phyloP scores from a whole-genome alignment of 2,888 invertebrate genomes.

The Phaedon cochleariae region DNA sequence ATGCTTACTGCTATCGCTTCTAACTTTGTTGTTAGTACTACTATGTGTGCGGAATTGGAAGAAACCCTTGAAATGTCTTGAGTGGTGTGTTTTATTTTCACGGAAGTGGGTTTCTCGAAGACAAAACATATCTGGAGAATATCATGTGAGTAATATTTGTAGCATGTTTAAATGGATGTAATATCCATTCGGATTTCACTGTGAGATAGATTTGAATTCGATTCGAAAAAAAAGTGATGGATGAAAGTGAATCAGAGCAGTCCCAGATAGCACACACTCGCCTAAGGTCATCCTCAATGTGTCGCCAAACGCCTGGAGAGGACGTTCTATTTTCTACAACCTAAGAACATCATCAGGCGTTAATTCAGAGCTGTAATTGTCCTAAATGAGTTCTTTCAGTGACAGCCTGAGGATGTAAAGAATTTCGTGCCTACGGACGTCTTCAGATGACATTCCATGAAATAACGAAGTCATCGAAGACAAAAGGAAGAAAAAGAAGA shows the following conservation, averaged over 20 bases:
- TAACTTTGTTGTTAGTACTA: constrained; percentile 3
- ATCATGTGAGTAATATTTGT: not conserved
- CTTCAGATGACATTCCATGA: no score
- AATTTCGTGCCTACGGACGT: no score
- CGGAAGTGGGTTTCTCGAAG: constrained; percentile 15
- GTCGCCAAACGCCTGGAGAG: no score
- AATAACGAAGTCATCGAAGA: no score
- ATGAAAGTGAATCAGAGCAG: not conserved
- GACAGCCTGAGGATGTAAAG: no score
- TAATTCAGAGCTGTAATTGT: no score
- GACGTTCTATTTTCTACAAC: no score
- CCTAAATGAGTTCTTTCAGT: no score
- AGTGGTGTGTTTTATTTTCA: constrained; percentile 5
- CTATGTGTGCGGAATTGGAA: constrained; percentile 7
- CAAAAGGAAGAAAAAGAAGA: no score
- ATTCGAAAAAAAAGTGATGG: not conserved
- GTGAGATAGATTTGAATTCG: constrained; percentile 8
- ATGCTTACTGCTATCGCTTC: constrained; percentile 12
- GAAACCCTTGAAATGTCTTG: constrained; percentile 1
- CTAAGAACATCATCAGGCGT: no score
- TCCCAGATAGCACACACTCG: no score
- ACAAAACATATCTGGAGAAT: constrained; percentile 2
- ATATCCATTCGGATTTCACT: constrained; percentile 13
- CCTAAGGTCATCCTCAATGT: no score
- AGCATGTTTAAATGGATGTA: constrained; percentile 17